Percentiles rank a stretch among this genome's conserved stretches.
Conservation (phyloP, 2,888 invertebrate genomes). For the Sturmia bella region DNA sequence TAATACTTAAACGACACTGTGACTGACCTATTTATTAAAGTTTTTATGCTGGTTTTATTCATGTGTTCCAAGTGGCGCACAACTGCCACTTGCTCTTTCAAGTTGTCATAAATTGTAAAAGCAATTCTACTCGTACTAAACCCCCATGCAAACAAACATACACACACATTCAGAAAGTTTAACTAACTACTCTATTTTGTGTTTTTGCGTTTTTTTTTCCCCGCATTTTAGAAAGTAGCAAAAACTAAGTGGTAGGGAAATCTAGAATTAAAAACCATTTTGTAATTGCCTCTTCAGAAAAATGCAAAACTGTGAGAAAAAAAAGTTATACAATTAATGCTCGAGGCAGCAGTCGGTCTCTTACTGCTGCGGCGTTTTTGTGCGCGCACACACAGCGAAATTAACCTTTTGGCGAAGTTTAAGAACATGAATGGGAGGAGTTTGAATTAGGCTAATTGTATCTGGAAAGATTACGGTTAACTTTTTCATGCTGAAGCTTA, state of each 20-base stretch:
- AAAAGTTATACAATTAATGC: slow-evolving; percentile 63
- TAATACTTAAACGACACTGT: slow-evolving; percentile 58
- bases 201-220: slow-evolving; percentile 2
- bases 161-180: slow-evolving; percentile 15
- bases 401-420: slow-evolving; percentile 67
- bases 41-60: slow-evolving; percentile 62
- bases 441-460: slow-evolving; percentile 62
- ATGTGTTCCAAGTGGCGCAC: slow-evolving; percentile 66
- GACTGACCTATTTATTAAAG: slow-evolving; percentile 65
- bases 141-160: slow-evolving; percentile 35
- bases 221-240: slow-evolving; percentile 56
- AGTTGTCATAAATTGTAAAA: slow-evolving; percentile 69
- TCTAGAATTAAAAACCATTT: slow-evolving; percentile 67
- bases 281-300: slow-evolving; percentile 62
- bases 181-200: slow-evolving; percentile 31
- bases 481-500: slow-evolving; percentile 19
- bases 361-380: slow-evolving; percentile 14
- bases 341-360: slow-evolving; percentile 39
- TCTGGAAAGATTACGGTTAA: slow-evolving; percentile 42
- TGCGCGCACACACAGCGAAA: slow-evolving; percentile 9
- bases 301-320: slow-evolving; percentile 30
- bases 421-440: slow-evolving; percentile 48
- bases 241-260: slow-evolving; percentile 65
- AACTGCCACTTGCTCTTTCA: slow-evolving; percentile 68
- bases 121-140: slow-evolving; percentile 50